These are phyloP conservation scores for Aspidoscelis tigris DNA, from an alignment of 2,113 vertebrate genomes.

Conservation along the genomic window DNA sequence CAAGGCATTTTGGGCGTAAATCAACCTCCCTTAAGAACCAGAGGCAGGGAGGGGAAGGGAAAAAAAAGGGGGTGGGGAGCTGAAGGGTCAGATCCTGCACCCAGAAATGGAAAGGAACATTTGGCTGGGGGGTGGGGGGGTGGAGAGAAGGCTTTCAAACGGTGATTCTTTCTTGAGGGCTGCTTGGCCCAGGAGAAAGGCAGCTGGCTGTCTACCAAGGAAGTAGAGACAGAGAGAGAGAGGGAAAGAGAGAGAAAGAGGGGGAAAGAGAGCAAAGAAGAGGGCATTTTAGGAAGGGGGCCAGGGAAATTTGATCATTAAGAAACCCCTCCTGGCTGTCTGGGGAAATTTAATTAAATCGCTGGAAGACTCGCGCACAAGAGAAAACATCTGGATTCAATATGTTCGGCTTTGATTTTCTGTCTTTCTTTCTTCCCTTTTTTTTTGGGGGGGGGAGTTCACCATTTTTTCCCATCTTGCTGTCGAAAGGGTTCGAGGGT, in stretches of 20 bases:
- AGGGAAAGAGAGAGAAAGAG: constrained; percentile 33
- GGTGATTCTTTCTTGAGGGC: constrained; percentile 40
- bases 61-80: neutral
- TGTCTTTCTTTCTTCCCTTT: no score
- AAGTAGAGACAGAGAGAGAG: constrained; percentile 55
- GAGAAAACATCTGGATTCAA: constrained; percentile 86
- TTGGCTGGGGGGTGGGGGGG: no score
- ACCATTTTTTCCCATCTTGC: constrained; percentile 67
- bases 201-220: constrained; percentile 78
- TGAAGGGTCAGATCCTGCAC: neutral
- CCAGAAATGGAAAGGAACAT: neutral
- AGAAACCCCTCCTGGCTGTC: constrained; percentile 84
- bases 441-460: constrained; percentile 2
- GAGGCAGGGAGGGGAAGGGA: neutral
- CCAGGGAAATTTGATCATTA: constrained; percentile 86
- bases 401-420: constrained; percentile 80
- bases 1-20: neutral
- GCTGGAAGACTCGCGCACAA: constrained; percentile 75
- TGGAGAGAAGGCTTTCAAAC: neutral
- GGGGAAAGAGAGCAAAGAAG: constrained; percentile 34
- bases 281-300: constrained; percentile 77
- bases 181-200: constrained; percentile 71
- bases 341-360: constrained; percentile 90
- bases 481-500: constrained; percentile 52
- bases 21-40: neutral